These are phyloP conservation scores for Mesembrinibis cayennensis DNA, from an alignment of 2,113 vertebrate genomes.

Conservation along the genomic window DNA sequence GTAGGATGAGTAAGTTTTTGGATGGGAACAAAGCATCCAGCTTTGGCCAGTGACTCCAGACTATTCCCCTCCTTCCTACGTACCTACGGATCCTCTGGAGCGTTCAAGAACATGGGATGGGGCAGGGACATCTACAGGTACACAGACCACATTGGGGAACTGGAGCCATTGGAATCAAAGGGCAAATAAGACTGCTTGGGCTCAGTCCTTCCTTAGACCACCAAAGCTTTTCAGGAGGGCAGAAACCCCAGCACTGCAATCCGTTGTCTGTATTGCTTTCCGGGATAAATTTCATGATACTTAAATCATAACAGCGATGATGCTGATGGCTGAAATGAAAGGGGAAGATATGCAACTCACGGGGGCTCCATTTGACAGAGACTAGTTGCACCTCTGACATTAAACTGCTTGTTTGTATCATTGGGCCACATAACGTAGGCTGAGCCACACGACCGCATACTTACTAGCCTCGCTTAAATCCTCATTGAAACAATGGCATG, in stretches of 20 bases:
- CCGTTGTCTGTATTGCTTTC: background rate
- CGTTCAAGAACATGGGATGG: background rate
- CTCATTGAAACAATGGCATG: background rate
- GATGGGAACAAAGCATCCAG: background rate
- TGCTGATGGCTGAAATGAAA: background rate
- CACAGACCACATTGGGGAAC: accelerated
- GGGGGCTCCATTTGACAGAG: background rate
- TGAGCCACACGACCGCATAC: background rate
- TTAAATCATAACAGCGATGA: background rate
- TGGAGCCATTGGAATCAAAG: background rate
- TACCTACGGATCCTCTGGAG: background rate
- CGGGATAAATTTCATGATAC: background rate
- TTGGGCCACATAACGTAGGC: background rate
- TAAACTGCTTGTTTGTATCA: background rate
- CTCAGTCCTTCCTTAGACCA: background rate
- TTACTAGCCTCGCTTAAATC: background rate
- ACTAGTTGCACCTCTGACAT: background rate
- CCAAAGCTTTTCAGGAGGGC: background rate
- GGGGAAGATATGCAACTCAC: background rate
- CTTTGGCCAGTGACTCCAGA: background rate
- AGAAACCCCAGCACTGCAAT: background rate
- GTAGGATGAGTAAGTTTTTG: slow-evolving; percentile 17
- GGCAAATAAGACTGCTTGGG: background rate
- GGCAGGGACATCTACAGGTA: background rate
- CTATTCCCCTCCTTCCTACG: background rate